Conservation (phyloP, 2,113 vertebrate species). For the Acinonyx jubatus region DNA sequence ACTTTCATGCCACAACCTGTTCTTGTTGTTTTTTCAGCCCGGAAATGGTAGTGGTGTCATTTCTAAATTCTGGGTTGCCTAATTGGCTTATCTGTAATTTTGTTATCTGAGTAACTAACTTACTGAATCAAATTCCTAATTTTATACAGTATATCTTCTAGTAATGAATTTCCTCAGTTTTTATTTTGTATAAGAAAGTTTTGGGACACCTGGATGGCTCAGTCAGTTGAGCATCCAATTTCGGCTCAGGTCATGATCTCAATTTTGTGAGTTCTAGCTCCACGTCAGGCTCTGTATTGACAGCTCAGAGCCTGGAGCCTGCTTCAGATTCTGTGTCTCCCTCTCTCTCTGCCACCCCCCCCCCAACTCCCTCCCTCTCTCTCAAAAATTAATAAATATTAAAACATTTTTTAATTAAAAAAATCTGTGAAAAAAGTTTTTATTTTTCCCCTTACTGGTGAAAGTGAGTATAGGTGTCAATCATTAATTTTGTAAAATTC, state of each 20-base stretch:
- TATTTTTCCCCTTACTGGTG: neutral
- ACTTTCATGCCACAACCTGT: fast-evolving
- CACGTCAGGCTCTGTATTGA: too few relatives aligned
- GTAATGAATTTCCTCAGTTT: neutral
- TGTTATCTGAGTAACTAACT: neutral
- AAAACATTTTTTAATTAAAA: too few relatives aligned
- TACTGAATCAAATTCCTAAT: neutral
- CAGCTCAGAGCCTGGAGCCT: too few relatives aligned
- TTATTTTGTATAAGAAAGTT: neutral
- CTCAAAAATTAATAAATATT: too few relatives aligned
- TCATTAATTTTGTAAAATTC: neutral
- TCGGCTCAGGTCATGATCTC: too few relatives aligned
- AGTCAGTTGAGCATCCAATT: too few relatives aligned
- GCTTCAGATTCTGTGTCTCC: too few relatives aligned
- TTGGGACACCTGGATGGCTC: too few relatives aligned
- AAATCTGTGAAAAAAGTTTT: neutral
- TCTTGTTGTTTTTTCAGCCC: neutral
- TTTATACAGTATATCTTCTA: neutral
- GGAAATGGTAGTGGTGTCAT: neutral
- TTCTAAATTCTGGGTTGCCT: neutral
- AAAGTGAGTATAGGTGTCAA: neutral
- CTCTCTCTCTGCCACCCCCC: too few relatives aligned
- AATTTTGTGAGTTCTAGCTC: too few relatives aligned
- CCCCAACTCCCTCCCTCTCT: too few relatives aligned
- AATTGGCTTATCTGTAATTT: neutral